Conservation (phyloP, 2,113 vertebrate species). For the Phaethornis superciliosus region DNA sequence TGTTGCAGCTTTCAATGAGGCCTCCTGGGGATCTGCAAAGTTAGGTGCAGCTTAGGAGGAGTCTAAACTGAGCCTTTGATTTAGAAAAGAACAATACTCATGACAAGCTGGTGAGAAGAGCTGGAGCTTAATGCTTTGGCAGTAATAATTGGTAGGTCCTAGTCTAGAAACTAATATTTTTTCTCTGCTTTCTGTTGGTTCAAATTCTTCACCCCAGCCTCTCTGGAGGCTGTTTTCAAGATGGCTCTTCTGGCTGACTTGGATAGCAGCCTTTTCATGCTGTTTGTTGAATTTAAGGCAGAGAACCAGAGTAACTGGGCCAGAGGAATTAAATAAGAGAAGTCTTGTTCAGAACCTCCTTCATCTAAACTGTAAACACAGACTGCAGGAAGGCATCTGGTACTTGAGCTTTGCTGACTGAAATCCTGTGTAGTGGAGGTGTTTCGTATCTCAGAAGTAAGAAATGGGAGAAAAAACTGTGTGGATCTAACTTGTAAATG, state of each 20-base stretch:
- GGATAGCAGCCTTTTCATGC: neutral
- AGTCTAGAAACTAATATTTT: neutral
- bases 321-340: neutral
- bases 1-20: neutral
- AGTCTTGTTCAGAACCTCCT: neutral
- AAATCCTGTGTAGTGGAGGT: neutral
- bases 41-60: neutral
- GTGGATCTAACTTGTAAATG: neutral
- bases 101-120: neutral
- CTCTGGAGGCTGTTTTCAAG: neutral
- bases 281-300: neutral
- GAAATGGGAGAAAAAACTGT: neutral
- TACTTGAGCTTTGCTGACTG: neutral
- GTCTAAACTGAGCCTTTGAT: neutral
- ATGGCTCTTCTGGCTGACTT: neutral
- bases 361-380: neutral
- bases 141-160: neutral
- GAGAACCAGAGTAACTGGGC: neutral
- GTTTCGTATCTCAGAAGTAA: neutral
- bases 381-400: neutral
- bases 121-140: neutral
- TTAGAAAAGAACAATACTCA: neutral
- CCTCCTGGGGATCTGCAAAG: neutral
- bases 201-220: neutral
- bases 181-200: fast-evolving